Percentiles rank a stretch among this genome's conserved stretches.
phyloP scores from a whole-genome alignment of 1,140 invertebrate genomes.

The Oncopodura yosiiana region DNA sequence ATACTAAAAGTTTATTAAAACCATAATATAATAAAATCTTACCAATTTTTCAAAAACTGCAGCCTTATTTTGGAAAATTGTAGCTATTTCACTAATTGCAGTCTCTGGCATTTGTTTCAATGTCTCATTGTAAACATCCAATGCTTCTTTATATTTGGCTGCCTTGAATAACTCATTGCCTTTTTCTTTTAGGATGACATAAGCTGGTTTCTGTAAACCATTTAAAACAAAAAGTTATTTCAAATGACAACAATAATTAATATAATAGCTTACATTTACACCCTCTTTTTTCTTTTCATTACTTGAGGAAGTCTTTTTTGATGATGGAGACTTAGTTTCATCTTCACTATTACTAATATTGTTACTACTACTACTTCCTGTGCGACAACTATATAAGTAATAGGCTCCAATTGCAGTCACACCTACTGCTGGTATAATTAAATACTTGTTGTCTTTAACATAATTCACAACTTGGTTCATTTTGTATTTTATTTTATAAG shows the following conservation, averaged over 20 bases:
- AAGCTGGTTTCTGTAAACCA: slow-evolving; percentile 12
- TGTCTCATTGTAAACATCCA: slow-evolving; percentile 75
- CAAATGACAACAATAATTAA: no score
- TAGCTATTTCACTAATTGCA: slow-evolving; percentile 63
- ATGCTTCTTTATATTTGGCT: slow-evolving; percentile 78
- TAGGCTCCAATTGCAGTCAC: no score
- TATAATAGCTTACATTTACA: no score
- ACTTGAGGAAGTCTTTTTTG: no score
- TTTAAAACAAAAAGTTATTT: no score
- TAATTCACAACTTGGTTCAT: slow-evolving; percentile 1
- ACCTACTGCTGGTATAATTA: no score
- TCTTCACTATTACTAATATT: no score
- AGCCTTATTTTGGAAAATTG: slow-evolving; percentile 91
- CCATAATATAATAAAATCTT: slow-evolving; percentile 29
- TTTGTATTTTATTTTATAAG: background rate
- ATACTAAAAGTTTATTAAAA: background rate
- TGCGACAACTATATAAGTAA: no score
- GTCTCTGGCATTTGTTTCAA: slow-evolving; percentile 71
- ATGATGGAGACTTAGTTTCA: no score
- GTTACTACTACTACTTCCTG: no score
- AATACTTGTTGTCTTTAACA: no score
- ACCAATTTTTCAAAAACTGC: slow-evolving; percentile 86
- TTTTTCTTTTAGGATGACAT: slow-evolving; percentile 62
- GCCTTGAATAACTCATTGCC: slow-evolving; percentile 81
- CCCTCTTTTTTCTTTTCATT: no score